Conservation (phyloP, 2,888 invertebrate genomes). For the Ichneumoninae sp. region DNA sequence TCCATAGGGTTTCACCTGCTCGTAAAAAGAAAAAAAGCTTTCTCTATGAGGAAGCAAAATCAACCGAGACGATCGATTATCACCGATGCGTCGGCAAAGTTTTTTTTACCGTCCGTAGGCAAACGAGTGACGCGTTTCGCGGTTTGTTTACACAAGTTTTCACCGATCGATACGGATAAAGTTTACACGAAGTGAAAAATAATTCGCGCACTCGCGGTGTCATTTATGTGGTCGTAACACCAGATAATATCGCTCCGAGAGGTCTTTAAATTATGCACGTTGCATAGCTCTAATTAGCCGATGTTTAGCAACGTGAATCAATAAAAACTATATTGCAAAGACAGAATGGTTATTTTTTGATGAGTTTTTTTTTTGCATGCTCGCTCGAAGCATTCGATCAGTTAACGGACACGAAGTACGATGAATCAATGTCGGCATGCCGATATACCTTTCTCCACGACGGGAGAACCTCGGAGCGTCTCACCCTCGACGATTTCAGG, state of each 20-base stretch:
- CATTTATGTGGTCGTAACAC: neutral
- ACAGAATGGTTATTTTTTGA: neutral
- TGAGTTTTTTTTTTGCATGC: neutral
- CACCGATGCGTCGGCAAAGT: neutral
- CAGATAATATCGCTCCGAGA: neutral
- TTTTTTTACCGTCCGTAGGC: neutral
- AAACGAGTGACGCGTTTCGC: neutral
- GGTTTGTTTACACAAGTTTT: neutral
- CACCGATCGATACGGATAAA: neutral
- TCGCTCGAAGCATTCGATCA: no score
- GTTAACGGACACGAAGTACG: no score
- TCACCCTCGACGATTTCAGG: constrained; percentile 37
- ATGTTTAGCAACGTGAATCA: neutral
- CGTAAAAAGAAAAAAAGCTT: no score
- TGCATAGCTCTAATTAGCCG: neutral
- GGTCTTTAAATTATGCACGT: neutral
- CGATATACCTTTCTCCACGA: constrained; percentile 6
- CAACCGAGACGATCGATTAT: neutral
- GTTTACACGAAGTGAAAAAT: neutral
- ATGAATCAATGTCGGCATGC: no score
- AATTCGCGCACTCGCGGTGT: neutral
- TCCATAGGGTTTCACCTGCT: no score
- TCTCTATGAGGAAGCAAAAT: neutral
- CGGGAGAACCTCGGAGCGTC: constrained; percentile 25
- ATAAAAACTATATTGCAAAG: neutral